A percentile compares a stretch with the other conserved stretches of the same genome.
These are phyloP conservation scores for Palythoa grandiflora DNA, from an alignment of 92 coral and sea anemone species.

Conservation along the genomic window DNA sequence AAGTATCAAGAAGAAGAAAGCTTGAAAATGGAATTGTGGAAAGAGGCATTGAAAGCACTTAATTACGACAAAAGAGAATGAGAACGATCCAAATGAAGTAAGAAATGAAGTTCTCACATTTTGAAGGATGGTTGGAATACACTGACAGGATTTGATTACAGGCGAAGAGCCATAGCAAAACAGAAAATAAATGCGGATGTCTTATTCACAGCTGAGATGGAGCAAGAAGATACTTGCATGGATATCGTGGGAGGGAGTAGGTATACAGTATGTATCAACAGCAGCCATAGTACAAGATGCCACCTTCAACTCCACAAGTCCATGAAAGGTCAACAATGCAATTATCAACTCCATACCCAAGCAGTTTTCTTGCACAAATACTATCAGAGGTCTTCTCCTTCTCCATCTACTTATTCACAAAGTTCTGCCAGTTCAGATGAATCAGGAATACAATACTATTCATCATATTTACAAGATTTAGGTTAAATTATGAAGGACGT, in stretches of 20 bases:
- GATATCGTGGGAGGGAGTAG: conserved; percentile 39
- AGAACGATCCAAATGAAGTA: not conserved
- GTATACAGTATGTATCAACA: conserved; percentile 13
- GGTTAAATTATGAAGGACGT: not conserved
- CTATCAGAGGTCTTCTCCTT: conserved; percentile 2
- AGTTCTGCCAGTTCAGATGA: not conserved
- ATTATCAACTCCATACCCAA: too few species aligned
- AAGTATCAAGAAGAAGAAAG: conserved; percentile 29
- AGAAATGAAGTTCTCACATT: conserved; percentile 27
- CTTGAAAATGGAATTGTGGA: conserved; percentile 31
- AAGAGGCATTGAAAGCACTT: conserved; percentile 47
- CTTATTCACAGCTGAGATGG: conserved; percentile 59
- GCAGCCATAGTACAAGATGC: conserved; percentile 35
- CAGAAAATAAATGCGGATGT: conserved; percentile 55
- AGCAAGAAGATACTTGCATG: conserved; percentile 23
- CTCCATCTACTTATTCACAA: conserved; percentile 18
- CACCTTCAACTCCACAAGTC: conserved; percentile 26
- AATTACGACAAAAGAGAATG: conserved; percentile 33
- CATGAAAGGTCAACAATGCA: conserved; percentile 19
- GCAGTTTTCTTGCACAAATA: conserved; percentile 10
- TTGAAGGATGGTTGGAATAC: conserved; percentile 48
- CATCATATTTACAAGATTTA: not conserved
- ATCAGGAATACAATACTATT: not conserved
- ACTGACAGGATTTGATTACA: conserved; percentile 42
- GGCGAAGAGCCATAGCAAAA: conserved; percentile 45